Base-by-base conservation (phyloP, 2,888 invertebrate species). In the Stegophylla sp. region DNA sequence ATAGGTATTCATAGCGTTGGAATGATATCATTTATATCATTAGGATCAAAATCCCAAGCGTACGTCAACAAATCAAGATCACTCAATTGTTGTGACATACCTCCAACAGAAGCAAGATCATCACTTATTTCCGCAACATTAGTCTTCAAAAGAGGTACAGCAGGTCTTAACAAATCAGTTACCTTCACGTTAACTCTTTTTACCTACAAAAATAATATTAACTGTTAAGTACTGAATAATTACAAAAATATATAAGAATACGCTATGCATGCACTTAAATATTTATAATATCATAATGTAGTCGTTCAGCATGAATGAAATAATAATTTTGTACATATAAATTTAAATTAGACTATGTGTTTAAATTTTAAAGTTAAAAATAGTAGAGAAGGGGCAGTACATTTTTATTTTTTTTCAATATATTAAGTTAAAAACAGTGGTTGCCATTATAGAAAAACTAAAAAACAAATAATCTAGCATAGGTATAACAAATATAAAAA, bases 111-210 rank as follows among this genome's bases (percentile, higher is more conserved):
- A 53, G 86, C 87, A 13, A 83, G 63, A 41, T 87, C 82, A 91
- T 91, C 89, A 81, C 88, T 88, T 84, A 87, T 87, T 84, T 87
- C 87, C 48, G 87, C 83, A 48, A 84, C 86, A 81, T 88, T 88
- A 84, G 89, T 88, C 53, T 91, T 90, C 83, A 90, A 90, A 83
- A 91, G 88, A 3, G 92, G 91, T 82, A 91, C 89, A n/a, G 91
- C 91, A 64, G 91, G 89, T 71, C 91, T 90, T 34, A 93, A 88
- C 82, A 93, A 88, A 73, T 91, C 90, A 1, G 91, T 90, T 48
- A 83, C 64, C 67, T 82, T 77, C 12, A 81, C 64, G 41, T 59
- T 81, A 9, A 66, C 12, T 67, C 82, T 72, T 63, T 79, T 79
- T 9, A 79, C 71, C 79, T 79, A 20, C 41, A 71, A 82, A 45